Conservation (phyloP, 2,113 vertebrate genomes). For the Hippocampus zosterae region DNA sequence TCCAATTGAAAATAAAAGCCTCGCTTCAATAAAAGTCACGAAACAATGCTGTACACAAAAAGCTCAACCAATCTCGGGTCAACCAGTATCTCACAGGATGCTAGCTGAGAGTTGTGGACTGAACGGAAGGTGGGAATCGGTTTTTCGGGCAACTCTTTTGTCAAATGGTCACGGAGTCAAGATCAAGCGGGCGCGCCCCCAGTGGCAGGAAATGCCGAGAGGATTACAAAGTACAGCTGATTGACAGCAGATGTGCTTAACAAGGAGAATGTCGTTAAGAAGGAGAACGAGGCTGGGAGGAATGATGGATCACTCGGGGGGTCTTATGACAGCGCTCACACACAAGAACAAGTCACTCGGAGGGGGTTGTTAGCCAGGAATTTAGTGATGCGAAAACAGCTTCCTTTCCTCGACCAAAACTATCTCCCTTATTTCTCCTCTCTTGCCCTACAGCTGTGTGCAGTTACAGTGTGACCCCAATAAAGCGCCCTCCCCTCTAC, state of each 20-base stretch:
- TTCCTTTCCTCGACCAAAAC: constrained; percentile 22
- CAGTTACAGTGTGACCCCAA: constrained; percentile 76
- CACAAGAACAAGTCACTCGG: background rate
- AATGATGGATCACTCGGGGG: constrained; percentile 30
- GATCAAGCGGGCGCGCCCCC: constrained; percentile 40
- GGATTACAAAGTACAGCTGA: constrained; percentile 64
- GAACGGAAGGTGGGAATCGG: constrained; percentile 16
- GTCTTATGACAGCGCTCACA: constrained; percentile 1
- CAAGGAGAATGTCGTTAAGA: constrained; percentile 47
- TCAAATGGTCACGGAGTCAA: constrained; percentile 32
- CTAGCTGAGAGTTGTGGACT: constrained; percentile 15
- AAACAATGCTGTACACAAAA: too few relatives aligned
- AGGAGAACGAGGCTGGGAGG: constrained; percentile 23
- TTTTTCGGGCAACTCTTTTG: background rate
- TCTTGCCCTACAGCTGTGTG: constrained; percentile 71
- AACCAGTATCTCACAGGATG: background rate
- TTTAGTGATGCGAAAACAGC: constrained; percentile 40
- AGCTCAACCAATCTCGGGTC: too few relatives aligned
- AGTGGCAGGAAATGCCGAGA: constrained; percentile 68
- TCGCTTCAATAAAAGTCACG: too few relatives aligned
- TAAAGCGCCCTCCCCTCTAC: constrained; percentile 58
- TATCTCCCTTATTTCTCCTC: constrained; percentile 38
- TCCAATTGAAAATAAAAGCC: too few relatives aligned
- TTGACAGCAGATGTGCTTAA: constrained; percentile 77
- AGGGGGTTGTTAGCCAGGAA: constrained; percentile 44